Percentiles rank a stretch among this genome's conserved stretches.
Evolutionary conservation across 2,797 vertebrate genomes (phyloP).

Genomic region (Anguilla obscura): DNA sequence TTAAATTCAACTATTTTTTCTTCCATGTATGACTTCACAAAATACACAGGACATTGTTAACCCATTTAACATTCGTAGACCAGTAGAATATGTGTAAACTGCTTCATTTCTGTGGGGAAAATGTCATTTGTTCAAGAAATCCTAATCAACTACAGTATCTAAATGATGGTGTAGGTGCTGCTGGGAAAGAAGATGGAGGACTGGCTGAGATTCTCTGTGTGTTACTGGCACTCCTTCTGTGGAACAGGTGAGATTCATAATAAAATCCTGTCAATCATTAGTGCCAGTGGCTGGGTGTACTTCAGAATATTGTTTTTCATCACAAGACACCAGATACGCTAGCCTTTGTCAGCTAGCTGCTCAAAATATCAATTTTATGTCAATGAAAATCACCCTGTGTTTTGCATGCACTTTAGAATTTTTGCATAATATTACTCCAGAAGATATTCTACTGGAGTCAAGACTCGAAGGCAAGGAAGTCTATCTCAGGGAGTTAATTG

Average conservation of each 20-base stretch:
- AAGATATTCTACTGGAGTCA: no score
- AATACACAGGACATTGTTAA: neutral
- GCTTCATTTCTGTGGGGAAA: neutral
- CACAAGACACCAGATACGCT: neutral
- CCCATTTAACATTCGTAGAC: neutral
- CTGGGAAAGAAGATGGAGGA: slow-evolving; percentile 68
- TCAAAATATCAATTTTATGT: neutral
- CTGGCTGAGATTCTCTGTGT: slow-evolving; percentile 71
- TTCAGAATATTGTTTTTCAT: neutral
- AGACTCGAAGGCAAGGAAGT: no score
- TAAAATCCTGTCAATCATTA: neutral
- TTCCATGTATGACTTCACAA: no score
- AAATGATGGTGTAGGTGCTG: slow-evolving; percentile 54
- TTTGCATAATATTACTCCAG: neutral
- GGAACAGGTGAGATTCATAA: slow-evolving; percentile 57
- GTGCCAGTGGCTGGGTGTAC: neutral
- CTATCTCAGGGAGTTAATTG: no score
- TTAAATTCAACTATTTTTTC: no score
- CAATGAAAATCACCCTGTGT: neutral
- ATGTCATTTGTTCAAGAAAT: neutral
- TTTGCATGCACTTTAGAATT: neutral
- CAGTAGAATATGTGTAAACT: neutral
- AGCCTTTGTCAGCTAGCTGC: neutral
- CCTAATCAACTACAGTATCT: neutral
- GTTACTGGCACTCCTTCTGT: slow-evolving; percentile 71